phyloP scores from a whole-genome alignment of 2,888 invertebrate species.

The Diarsia mendica region DNA sequence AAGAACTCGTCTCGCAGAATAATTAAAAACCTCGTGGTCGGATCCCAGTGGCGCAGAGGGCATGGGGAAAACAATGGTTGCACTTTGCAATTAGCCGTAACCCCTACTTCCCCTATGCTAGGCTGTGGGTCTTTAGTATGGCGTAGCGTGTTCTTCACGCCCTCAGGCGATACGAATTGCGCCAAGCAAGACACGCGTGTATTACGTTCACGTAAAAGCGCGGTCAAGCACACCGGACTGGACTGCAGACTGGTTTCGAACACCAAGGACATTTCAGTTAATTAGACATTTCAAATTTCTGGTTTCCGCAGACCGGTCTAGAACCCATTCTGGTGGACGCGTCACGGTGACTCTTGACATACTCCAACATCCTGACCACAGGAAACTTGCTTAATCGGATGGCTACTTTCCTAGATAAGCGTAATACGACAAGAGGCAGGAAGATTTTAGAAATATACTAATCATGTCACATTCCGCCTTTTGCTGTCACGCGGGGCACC shows the following conservation, averaged over 20 bases:
- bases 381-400: background rate
- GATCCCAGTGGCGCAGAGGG: slow-evolving; percentile 72
- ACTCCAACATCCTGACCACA: background rate
- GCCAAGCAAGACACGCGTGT: background rate
- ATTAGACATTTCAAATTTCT: background rate
- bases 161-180: background rate
- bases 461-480: background rate
- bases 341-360: background rate
- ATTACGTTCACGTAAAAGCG: background rate
- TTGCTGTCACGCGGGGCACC: background rate
- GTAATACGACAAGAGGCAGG: background rate
- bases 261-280: background rate
- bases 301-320: background rate
- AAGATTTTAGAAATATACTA: background rate
- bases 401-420: too few relatives aligned
- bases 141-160: background rate
- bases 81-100: slow-evolving; percentile 85
- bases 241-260: background rate
- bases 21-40: slow-evolving; percentile 74
- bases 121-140: slow-evolving; percentile 15
- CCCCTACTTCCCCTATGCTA: slow-evolving; percentile 66
- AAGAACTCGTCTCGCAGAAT: slow-evolving; percentile 71
- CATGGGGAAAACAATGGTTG: slow-evolving; percentile 80
- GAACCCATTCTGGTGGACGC: background rate
- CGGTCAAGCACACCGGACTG: background rate